Evolutionary conservation across 2,888 invertebrate genomes (phyloP).

Genomic region (Drosophila rubida): DNA sequence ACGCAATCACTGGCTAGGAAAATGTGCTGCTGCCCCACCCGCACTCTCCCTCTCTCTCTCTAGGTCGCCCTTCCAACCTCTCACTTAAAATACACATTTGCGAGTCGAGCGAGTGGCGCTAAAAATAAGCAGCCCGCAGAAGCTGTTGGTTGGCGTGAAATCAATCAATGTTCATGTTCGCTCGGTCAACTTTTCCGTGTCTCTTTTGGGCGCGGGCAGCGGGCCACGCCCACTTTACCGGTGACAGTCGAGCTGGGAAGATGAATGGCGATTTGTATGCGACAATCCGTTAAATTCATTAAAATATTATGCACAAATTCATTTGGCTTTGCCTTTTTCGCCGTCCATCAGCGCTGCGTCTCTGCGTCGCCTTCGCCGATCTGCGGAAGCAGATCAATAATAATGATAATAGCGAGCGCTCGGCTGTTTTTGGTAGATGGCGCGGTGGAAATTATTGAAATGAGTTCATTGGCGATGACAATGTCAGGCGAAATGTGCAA

Average conservation of each 20-base stretch:
- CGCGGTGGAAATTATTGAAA: neutral
- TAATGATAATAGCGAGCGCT: neutral
- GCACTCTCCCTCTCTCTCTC: neutral
- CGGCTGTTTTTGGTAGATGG: neutral
- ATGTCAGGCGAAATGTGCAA: conserved; percentile 32
- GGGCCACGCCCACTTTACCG: conserved; percentile 25
- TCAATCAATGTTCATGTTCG: conserved; percentile 73
- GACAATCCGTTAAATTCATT: conserved; percentile 68
- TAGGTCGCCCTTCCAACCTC: conserved; percentile 27
- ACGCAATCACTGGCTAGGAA: conserved; percentile 63
- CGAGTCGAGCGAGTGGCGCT: conserved; percentile 33
- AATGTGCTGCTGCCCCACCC: conserved; percentile 23
- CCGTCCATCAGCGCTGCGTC: too few species aligned
- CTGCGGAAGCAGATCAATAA: conserved; percentile 7
- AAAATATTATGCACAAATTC: conserved; percentile 70
- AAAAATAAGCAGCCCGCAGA: conserved; percentile 60
- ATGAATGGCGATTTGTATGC: conserved; percentile 67
- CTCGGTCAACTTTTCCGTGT: conserved; percentile 50
- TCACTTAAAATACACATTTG: conserved; percentile 62
- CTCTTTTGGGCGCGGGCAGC: conserved; percentile 6
- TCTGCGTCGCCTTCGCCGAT: neutral
- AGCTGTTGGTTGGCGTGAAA: conserved; percentile 64
- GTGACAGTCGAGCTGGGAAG: conserved; percentile 38
- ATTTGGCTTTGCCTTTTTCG: conserved; percentile 37
- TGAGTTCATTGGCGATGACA: conserved; percentile 33